Base-by-base conservation (phyloP, 2,888 invertebrate genomes). In the Allygus modestus region DNA sequence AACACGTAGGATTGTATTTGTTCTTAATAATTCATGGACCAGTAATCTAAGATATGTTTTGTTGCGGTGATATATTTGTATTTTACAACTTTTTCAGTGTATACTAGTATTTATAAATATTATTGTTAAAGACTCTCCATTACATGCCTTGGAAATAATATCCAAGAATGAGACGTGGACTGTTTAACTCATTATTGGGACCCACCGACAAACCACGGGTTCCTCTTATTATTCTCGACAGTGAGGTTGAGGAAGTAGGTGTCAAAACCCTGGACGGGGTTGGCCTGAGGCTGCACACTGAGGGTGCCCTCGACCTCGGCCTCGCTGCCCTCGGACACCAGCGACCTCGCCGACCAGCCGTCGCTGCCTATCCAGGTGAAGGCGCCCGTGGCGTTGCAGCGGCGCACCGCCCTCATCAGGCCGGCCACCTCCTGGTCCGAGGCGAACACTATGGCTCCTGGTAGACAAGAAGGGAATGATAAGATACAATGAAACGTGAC, bases 351-450 rank as follows among this genome's bases (percentile, higher is more conserved):
- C 89, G 97, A 97, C 98, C 98, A 98, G 0, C 98, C 98, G 89
- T 98, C 98, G 37, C 97, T 97, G 0, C 98, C 98, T 46, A 98
- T 97, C 98, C 98, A 98, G 84, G 97, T 96, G 92, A 98, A 99
- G 82, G 94, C 93, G 7, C 96, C 96, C 0, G 98, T 97, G 12
- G 97, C 97, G 89, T 97, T 97, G 86, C 94, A 94, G 5, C 98
- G 92, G 84, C 96, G 93, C 0, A 98, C 97, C 0, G 98, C 98
- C 73, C 96, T 92, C 98, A 99, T 99, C 85, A 99, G 95, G 46
- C 97, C 97, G 0, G 98, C 97, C 11, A 98, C 98, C 92, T 98
- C 98, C 91, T 98, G 98, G 91, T 98, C 98, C 0, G 98, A 98
- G 0, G 96, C 98, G 90, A 97, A 98, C 88, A 98, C 96, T 85